Evolutionary conservation across 2,113 vertebrate species (phyloP), one percentile per base, ranked within the genome.

Genomic region (Dinomys branickii): DNA sequence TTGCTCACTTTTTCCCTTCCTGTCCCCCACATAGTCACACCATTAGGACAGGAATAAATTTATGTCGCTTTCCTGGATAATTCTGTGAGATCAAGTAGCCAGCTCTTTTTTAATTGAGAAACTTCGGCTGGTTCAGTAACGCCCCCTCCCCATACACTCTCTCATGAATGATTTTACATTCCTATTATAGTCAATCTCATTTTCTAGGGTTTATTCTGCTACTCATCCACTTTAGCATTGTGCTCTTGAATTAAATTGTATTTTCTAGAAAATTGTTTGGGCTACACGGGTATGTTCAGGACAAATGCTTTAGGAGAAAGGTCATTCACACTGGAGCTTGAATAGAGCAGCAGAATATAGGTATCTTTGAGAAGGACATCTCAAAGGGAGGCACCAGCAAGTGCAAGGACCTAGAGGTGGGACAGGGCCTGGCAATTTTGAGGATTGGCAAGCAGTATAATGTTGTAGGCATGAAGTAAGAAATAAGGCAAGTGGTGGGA

Each of bases 141-240:
- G n/a, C 7, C 17, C 7, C 47, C 3, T 0, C 4, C 12, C 35
- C 1, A 71, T 81, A 24, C 0, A 7, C 1, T 91, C 3, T 91
- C 3, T 52, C 28, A 12, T 80, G 28, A 80, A 33, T 52, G 77
- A 50, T 19, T 35, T 80, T 30, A 28, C 2, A 35, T 85, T 10
- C 14, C 24, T 88, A 20, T 88, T 50, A 84, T 65, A 30, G 26
- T 92, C 16, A 77, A 28, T 85, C 30, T 38, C 41, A 59, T 54
- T 67, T 92, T 13, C 41, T 47, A 8, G 52, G 5, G 71, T 92
- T 89, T 73, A 26, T 38, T 38, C 52, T n/a, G 52, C 9, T 14
- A 17, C 4, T 30, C 1, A 38, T 50, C 35, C 3, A 19, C 35
- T 47, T 85, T 88, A 56, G 17, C 35, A 63, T 84, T 80, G 61